Base-by-base conservation (phyloP, 2,113 vertebrate genomes). In the Eclectus roratus region DNA sequence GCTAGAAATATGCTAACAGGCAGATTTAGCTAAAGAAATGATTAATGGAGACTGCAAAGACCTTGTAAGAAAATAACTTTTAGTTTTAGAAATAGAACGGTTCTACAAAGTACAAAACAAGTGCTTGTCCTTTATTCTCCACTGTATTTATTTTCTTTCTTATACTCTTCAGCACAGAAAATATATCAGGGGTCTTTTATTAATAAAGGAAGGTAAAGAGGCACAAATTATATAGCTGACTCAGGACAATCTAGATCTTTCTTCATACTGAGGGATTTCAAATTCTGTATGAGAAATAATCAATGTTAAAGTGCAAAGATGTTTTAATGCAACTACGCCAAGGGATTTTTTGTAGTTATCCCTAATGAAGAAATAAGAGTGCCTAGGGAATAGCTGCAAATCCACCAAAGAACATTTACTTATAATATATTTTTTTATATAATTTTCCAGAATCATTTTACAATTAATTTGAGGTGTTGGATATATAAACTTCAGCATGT, bases 21-120 rank as follows among this genome's bases (percentile, higher is more conserved):
- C 52, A 97, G 74, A 71, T 71, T 94, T 90, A 85, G 46, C 88
- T 83, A 80, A 88, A 90, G 53, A 94, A 96, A 96, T 92, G 47
- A 97, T 96, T 90, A 95, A 96, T 93, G 77, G 82, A 94, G 93
- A 60, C 46, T 88, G 84, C 44, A 81, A 88, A 71, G 78, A 95
- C 52, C 85, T 87, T 55, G 73, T 47, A 87, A 88, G 78, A 94
- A 97, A 97, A 94, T 63, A 93, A 93, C 39, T 47, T 92, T 89
- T 73, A 70, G 41, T 58, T 97, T 95, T 94, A 81, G 21, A 96
- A 96, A 88, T 83, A 69, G 13, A 73, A 71, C 5, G 3, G 41
- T 46, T 88, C 33, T 77, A 55, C 47, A 87, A 89, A 89, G 49
- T 85, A 71, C 13, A 84, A 90, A 74, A 70, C 39, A 85, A 85